Percentiles rank a stretch among this genome's conserved stretches.
phyloP scores from a whole-genome alignment of 2,797 vertebrate species.

The Melanotaenia trifasciata region DNA sequence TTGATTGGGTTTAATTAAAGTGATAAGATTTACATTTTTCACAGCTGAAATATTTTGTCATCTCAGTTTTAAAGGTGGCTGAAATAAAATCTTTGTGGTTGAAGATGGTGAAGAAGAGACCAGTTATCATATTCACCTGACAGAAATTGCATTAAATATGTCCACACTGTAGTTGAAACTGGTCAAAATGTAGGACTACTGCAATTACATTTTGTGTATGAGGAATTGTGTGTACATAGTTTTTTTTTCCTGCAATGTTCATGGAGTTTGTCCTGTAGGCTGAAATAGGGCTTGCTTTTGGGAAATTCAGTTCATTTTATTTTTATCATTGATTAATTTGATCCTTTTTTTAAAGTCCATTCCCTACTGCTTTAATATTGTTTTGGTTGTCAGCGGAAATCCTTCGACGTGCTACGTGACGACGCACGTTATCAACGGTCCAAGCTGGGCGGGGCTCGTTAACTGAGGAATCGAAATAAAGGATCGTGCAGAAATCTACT shows the following conservation, averaged over 20 bases:
- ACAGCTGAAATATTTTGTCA: background rate
- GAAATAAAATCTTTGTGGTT: background rate
- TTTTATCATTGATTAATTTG: too few relatives aligned
- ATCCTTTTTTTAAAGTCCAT: too few relatives aligned
- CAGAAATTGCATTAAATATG: background rate
- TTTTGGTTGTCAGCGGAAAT: conserved; percentile 39
- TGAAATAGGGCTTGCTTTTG: too few relatives aligned
- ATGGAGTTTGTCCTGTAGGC: too few relatives aligned
- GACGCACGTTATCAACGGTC: conserved; percentile 57
- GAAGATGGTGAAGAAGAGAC: background rate
- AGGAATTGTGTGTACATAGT: too few relatives aligned
- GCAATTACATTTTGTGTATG: background rate
- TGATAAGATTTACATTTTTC: background rate
- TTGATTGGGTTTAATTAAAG: background rate
- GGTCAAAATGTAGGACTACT: background rate
- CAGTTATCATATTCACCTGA: background rate
- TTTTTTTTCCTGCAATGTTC: too few relatives aligned
- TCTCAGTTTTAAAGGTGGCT: background rate
- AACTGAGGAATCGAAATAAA: conserved; percentile 85
- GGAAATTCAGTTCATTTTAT: too few relatives aligned
- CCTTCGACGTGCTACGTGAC: conserved; percentile 50
- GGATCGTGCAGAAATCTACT: conserved; percentile 77
- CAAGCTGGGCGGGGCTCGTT: conserved; percentile 81
- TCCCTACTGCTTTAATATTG: background rate
- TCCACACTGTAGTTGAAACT: background rate